A percentile compares a stretch with the other conserved stretches of the same genome.
Evolutionary conservation across 2,113 vertebrate genomes (phyloP).

Genomic region (Ictidomys tridecemlineatus): DNA sequence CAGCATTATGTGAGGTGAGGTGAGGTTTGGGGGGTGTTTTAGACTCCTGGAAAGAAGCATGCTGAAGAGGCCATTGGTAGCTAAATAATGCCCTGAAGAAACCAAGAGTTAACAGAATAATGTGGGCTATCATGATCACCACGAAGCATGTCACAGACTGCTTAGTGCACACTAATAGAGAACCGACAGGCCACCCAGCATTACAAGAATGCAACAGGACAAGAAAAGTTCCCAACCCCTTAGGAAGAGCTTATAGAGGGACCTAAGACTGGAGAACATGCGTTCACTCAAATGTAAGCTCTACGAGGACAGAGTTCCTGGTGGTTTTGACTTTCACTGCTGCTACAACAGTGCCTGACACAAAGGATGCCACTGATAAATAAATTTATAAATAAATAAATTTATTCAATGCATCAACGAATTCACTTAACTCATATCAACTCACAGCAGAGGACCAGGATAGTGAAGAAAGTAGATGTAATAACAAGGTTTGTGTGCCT

Average conservation of each 20-base stretch:
- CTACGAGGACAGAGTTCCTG: neutral
- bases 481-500: neutral
- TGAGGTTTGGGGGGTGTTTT: neutral
- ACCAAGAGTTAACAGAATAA: neutral
- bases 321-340: neutral
- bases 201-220: neutral
- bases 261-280: neutral
- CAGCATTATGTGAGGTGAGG: neutral
- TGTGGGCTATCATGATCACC: neutral
- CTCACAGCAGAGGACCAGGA: neutral
- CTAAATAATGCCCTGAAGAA: neutral
- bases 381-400: too few species aligned
- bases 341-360: neutral
- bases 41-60: neutral
- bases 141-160: neutral
- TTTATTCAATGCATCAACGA: neutral
- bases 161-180: neutral
- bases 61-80: neutral
- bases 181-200: neutral
- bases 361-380: neutral
- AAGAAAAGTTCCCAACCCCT: neutral
- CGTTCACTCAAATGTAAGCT: neutral
- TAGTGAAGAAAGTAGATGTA: neutral
- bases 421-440: neutral
- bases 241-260: neutral